Evolutionary conservation across 2,113 vertebrate species (phyloP), one percentile per base, ranked within the genome.

Genomic region (Poicephalus meyeri): DNA sequence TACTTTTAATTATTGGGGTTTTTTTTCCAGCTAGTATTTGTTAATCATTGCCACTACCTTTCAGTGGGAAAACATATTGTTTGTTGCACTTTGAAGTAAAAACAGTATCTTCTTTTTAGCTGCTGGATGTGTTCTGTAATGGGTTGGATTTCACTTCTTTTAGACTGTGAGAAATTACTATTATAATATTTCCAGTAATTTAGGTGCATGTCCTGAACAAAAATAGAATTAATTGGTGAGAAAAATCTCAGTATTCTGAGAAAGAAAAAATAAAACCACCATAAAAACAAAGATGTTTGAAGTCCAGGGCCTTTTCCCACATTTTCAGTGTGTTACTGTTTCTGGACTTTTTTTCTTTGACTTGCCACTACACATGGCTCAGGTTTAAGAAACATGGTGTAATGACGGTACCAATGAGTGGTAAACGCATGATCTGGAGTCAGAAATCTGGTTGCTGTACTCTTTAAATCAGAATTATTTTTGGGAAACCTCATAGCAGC

Each of bases 121-220:
- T 90, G 68, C 86, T 61, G 19, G 42, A 66, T 85, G 55, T 39
- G 28, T 82, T 79, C 53, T 79, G 56, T 49, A 88, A 80, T 70
- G 49, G 60, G 47, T 79, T 94, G 39, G 64, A 44, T 35, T 93
- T 71, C 68, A n/a, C 31, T 80, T 98, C 42, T 56, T 80, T 96
- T 86, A 91, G 42, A 71, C 29, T 74, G 53, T 92, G n/a, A 61
- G 64, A 95, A 96, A 33, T 63, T 18, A 35, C 15, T 91, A 19
- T 37, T 83, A 70, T 9, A 68, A 7, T 29, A 92, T 86, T 95
- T 76, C 46, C 65, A 88, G 31, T 60, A 90, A 96, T 91, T 81
- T 65, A 87, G 31, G 86, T 82, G 25, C 35, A 44, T 11, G 20
- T 41, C 53, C 42, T 64, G 73, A 90, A 93, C 42, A 56, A 76